Evolutionary conservation across 2,113 vertebrate species (phyloP), one percentile per base, ranked within the genome.

Genomic region (Plotosus lineatus): DNA sequence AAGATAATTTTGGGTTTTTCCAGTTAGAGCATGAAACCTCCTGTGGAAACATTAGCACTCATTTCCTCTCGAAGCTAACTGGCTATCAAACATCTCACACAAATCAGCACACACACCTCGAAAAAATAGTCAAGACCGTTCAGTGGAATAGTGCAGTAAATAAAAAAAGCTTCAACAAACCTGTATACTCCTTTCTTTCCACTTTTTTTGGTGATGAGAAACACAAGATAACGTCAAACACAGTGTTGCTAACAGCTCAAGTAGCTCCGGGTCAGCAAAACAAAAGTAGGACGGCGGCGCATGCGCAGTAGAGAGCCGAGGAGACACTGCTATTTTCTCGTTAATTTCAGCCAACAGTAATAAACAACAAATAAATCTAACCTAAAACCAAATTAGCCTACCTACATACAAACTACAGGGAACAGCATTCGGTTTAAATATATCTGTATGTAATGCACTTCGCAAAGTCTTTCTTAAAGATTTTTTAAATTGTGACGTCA

Each of bases 211-310:
- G 38, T 55, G 56, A 51, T n/a, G 11, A 44, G 44, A 75, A 71
- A 50, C 23, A 66, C 40, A 33, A 87, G 88, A 81, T 87, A 83
- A 33, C 31, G 36, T 79, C 72, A 87, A 88, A 91, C 90, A 90
- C 90, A 90, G 89, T 90, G 91, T 91, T 92, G 90, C 92, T 91
- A 92, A 92, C 92, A 91, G 92, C 91, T 90, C 88, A 89, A 93
- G 86, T 89, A 89, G 84, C 91, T 94, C 92, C 92, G 93, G 92
- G 77, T 84, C 81, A 77, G 60, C 50, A 61, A 71, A 72, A 83
- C 50, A 88, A 78, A 53, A 89, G 89, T 90, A 86, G 84, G 83
- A 81, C 78, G 84, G 44, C 0, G 6, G 68, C 79, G 82, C 86
- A 80, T 75, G 79, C 77, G 82, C 48, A 65, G 8, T 77, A 40